phyloP scores from a whole-genome alignment of 2,888 invertebrate species.

The Epiblema foenella region DNA sequence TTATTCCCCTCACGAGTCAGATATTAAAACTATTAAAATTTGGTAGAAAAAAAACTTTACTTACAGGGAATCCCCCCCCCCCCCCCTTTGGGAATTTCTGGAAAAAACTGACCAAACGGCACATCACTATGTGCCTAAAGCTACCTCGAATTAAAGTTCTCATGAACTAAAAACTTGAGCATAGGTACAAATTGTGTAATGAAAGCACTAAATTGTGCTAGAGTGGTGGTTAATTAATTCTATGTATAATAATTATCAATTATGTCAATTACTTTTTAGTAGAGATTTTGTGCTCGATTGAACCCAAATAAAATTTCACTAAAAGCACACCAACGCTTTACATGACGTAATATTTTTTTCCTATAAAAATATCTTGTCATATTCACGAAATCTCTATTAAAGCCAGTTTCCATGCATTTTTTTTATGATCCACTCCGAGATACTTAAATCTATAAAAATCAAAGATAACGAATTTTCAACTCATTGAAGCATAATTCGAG shows the following conservation, averaged over 20 bases:
- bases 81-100: background rate
- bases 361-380: conserved; percentile 46
- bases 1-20: too few species aligned
- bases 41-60: too few species aligned
- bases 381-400: conserved; percentile 67
- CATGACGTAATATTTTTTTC: conserved; percentile 44
- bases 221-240: background rate
- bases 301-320: conserved; percentile 38
- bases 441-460: conserved; percentile 21
- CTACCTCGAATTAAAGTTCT: background rate
- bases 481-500: background rate
- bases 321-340: conserved; percentile 63
- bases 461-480: background rate
- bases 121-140: background rate
- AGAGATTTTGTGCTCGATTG: conserved; percentile 8
- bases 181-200: background rate
- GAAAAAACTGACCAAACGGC: background rate
- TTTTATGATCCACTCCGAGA: conserved; percentile 51
- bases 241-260: background rate
- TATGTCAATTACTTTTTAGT: conserved; percentile 5
- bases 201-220: background rate
- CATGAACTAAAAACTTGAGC: background rate
- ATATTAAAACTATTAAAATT: too few species aligned
- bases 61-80: too few species aligned
- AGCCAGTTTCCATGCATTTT: conserved; percentile 74